Evolutionary conservation across 2,888 invertebrate species (phyloP).

Genomic region (Spodoptera littoralis): DNA sequence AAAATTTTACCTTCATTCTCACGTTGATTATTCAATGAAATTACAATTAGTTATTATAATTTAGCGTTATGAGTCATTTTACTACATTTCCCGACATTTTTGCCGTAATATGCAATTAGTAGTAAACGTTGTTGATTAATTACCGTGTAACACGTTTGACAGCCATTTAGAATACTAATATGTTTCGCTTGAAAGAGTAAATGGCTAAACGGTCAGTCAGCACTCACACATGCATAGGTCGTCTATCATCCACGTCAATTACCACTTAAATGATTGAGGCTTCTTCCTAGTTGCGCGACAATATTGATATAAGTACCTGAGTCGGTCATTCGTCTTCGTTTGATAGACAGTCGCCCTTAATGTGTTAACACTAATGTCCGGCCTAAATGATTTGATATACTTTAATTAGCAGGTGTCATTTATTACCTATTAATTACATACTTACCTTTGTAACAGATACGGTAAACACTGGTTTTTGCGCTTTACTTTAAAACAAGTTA

Average conservation of each 20-base stretch:
- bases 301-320: conserved; percentile 46
- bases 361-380: conserved; percentile 44
- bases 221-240: conserved; percentile 3
- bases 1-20: too few relatives aligned
- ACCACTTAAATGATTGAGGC: conserved; percentile 40
- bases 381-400: conserved; percentile 32
- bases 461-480: too few relatives aligned
- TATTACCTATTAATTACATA: conserved; percentile 16
- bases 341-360: conserved; percentile 55
- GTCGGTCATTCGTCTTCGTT: conserved; percentile 44
- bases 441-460: too few relatives aligned
- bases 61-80: too few relatives aligned
- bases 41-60: too few relatives aligned
- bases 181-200: conserved; percentile 17
- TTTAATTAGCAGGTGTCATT: conserved; percentile 18
- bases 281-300: conserved; percentile 42
- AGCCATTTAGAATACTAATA: conserved; percentile 1
- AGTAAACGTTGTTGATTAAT: too few relatives aligned
- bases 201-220: background rate
- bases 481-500: too few relatives aligned
- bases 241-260: conserved; percentile 35
- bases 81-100: too few relatives aligned
- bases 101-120: too few relatives aligned
- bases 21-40: too few relatives aligned
- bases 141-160: too few relatives aligned